Conservation (phyloP, 2,888 invertebrate species). For the Priocnemis perturbator region DNA sequence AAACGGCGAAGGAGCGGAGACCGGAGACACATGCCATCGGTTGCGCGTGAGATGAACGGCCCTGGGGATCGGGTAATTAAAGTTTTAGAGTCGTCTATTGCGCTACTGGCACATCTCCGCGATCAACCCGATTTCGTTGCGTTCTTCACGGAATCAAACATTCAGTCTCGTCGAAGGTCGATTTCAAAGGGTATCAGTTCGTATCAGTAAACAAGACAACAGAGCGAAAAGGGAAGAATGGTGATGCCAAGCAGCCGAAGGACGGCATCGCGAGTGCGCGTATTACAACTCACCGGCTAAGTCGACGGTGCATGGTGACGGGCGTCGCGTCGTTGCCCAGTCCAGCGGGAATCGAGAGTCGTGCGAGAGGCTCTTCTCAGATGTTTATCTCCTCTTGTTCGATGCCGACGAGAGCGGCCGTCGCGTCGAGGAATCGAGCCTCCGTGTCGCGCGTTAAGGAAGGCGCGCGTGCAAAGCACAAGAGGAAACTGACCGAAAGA, state of each 20-base stretch:
- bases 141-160: no score
- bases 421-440: constrained; percentile 26
- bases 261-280: neutral
- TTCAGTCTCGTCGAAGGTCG: no score
- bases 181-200: no score
- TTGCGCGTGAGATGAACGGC: constrained; percentile 5
- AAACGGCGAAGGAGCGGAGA: constrained; percentile 17
- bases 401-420: constrained; percentile 1
- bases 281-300: constrained; percentile 52
- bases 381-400: neutral
- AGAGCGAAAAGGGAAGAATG: neutral
- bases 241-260: neutral
- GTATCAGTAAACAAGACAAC: no score
- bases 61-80: constrained; percentile 6
- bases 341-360: constrained; percentile 43
- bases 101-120: no score
- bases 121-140: no score
- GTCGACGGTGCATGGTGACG: constrained; percentile 61
- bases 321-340: constrained; percentile 31
- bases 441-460: constrained; percentile 36
- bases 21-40: constrained; percentile 6
- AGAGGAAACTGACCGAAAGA: constrained; percentile 67
- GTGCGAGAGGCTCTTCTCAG: neutral
- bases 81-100: neutral
- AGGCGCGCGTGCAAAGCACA: constrained; percentile 64